phyloP scores from a whole-genome alignment of 1,140 invertebrate genomes.

The Neotoxoptera formosana region DNA sequence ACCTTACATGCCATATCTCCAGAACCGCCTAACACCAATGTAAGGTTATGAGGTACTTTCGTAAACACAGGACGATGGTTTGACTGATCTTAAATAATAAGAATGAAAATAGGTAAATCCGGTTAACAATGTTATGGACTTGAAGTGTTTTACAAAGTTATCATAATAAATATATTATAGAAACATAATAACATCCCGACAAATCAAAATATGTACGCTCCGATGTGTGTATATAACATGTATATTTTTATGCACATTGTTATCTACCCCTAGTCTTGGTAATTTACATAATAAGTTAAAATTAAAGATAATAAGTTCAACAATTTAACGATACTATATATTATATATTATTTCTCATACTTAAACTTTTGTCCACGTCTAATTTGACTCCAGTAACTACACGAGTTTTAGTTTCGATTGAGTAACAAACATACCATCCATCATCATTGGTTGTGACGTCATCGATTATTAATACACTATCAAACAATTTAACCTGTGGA shows the following conservation, averaged over 20 bases:
- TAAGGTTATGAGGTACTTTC: constrained; percentile 75
- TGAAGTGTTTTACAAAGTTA: not conserved
- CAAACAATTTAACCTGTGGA: constrained; percentile 64
- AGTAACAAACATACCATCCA: constrained; percentile 92
- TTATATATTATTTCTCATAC: too few species aligned
- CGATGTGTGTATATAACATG: too few species aligned
- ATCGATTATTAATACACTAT: constrained; percentile 74
- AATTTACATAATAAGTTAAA: not conserved
- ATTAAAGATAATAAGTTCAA: constrained; percentile 35
- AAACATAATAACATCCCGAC: not conserved
- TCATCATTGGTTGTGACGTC: constrained; percentile 86
- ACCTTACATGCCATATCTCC: constrained; percentile 77
- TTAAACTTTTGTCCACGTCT: constrained; percentile 74
- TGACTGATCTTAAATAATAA: constrained; percentile 73
- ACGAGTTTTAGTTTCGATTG: constrained; percentile 75
- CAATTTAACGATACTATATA: not conserved
- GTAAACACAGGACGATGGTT: constrained; percentile 80
- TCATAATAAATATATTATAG: not conserved
- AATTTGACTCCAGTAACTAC: constrained; percentile 80
- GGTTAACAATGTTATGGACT: not conserved
- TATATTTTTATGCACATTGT: too few species aligned
- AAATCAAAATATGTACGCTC: not conserved
- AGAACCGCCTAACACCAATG: constrained; percentile 73
- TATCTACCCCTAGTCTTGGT: constrained; percentile 44
- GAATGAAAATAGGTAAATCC: constrained; percentile 55